Base-by-base conservation (phyloP, 2,888 invertebrate species). In the Microdon myrmicae region DNA sequence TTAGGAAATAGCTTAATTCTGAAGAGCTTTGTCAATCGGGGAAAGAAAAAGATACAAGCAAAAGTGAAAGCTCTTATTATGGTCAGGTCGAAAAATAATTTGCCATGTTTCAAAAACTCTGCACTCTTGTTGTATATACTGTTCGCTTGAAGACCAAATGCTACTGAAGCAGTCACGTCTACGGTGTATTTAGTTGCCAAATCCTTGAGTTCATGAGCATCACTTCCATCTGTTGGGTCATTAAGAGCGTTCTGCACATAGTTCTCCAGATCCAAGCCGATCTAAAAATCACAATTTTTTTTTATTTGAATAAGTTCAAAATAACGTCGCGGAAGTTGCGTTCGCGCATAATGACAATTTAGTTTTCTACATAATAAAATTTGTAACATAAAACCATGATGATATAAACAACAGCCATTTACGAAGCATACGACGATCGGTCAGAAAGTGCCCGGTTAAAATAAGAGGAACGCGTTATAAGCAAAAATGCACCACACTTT, bases 111-210 rank as follows among this genome's bases (percentile, higher is more conserved):
- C 1, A 82, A 77, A 48, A 83, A 81, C 25, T 78, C 75, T 0
- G 79, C 73, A 5, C 82, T 70, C 0, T 78, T 76, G 34, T 79
- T 68, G 8, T 72, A 75, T 19, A 82, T 70, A 2, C 79, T 78
- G 60, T 82, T 82, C 3, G 78, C 81, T 41, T 75, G 71, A 0
- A 83, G 69, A 0, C 83, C 83, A 32, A 74, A 83, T 2, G 82
- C 83, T 1, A 81, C 80, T 0, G 79, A 78, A 4, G 78, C 80
- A 51, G 83, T 82, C 2, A 83, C 74, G 66, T 83, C 83, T 2
- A 77, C 77, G n/a, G 78, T 75, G 29, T 71, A 79, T 1, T 72
- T 68, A 1, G 77, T 76, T 29, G 75, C 74, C 5, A 77, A 61
- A 35, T 77, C 76, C 41, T 78, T 77, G 41, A 75, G 59, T 60